Evolutionary conservation across 2,888 invertebrate genomes (phyloP), one percentile per base, ranked within the genome.

Genomic region (Papilio protenor): DNA sequence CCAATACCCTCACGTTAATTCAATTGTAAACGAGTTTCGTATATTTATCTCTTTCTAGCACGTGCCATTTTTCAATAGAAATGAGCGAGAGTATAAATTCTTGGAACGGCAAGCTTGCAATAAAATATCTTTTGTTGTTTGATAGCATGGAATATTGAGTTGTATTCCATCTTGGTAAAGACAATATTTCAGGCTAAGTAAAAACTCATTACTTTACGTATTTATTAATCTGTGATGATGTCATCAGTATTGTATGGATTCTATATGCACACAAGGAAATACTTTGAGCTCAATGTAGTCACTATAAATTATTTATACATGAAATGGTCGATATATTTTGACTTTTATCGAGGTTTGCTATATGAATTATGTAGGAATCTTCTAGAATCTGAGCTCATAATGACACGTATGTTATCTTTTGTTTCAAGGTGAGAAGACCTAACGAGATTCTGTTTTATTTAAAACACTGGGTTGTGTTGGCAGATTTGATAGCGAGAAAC

Each of bases 1-100:
- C 91, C 92, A 89, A 90, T 92, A 88, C 90, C 85, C 87, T 86
- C 87, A 87, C 80, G 83, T 84, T 83, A 83, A 84, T 83, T 86
- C 82, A 82, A 80, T 82, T 83, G 85, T 83, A 83, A 83, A 84
- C 84, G 85, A 87, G 85, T 84, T 83, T 83, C 80, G 77, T 85
- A 83, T 81, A 78, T 81, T 83, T 83, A 79, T 92, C 93, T 90
- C 91, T 85, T 80, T 94, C 88, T 81, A 71, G 77, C 89, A 74
- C 83, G 88, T 77, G 79, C 77, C 77, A 79, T 82, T 82, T 84
- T 84, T 79, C 70, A 75, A 77, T 79, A 80, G 80, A 88, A 79
- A 81, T 83, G 85, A 93, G 83, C 80, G 91, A 89, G 91, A 91
- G 79, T 80, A 75, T 80, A 73, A 80, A 84, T 81, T 81, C 80